Conservation (phyloP, 2,797 vertebrate genomes). For the Xenops minutus region DNA sequence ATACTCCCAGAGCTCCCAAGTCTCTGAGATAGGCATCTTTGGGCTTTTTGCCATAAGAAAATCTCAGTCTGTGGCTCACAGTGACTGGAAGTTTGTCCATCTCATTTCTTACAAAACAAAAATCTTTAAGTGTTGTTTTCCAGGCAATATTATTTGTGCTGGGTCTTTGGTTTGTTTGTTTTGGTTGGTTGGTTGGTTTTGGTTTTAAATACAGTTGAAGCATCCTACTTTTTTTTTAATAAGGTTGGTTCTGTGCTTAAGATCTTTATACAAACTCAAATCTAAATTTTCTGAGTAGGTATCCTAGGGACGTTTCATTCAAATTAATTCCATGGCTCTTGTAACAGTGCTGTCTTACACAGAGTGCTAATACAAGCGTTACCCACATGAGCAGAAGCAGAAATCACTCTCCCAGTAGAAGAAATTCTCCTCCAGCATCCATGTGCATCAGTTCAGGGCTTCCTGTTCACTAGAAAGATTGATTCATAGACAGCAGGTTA, state of each 20-base stretch:
- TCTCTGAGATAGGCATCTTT: neutral
- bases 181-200: neutral
- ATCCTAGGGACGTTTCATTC: neutral
- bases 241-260: neutral
- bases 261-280: neutral
- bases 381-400: neutral
- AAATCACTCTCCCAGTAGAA: neutral
- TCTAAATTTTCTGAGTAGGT: neutral
- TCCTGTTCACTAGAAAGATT: neutral
- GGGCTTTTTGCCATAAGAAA: neutral
- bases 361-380: neutral
- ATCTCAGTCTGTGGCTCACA: neutral
- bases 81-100: neutral
- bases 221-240: neutral
- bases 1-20: neutral
- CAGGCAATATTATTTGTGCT: neutral
- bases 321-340: neutral
- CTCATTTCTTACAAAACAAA: neutral
- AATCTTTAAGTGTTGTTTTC: neutral
- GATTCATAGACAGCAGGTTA: neutral
- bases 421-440: neutral
- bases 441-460: neutral
- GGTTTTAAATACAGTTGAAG: neutral
- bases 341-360: neutral
- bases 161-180: neutral